These are phyloP conservation scores for Lipophrys pholis DNA, from an alignment of 2,113 vertebrate species.

Conservation along the genomic window DNA sequence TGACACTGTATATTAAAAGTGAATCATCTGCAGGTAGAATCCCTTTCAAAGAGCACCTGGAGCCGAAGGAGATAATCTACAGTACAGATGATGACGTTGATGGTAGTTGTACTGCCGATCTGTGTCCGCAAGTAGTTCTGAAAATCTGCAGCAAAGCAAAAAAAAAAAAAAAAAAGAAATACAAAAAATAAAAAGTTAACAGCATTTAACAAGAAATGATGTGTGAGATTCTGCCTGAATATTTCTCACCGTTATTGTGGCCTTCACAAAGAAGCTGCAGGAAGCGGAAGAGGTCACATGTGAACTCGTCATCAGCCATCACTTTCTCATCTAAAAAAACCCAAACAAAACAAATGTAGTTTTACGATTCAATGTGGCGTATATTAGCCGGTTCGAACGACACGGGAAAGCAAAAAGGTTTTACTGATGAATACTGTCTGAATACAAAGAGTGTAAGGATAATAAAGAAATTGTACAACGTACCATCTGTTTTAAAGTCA, in stretches of 20 bases:
- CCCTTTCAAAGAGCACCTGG: conserved; percentile 81
- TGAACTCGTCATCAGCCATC: conserved; percentile 96
- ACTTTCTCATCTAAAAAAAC: conserved; percentile 91
- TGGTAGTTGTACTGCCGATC: conserved; percentile 94
- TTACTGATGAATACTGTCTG: conserved; percentile 15
- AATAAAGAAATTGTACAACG: conserved; percentile 34
- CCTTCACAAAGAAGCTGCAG: conserved; percentile 95
- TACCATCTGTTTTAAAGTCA: conserved; percentile 40
- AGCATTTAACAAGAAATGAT: neutral
- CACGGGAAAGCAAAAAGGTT: neutral
- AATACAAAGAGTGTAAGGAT: conserved; percentile 4
- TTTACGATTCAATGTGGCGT: neutral
- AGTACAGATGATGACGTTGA: conserved; percentile 96
- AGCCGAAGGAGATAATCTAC: conserved; percentile 95
- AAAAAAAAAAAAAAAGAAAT: too few species aligned
- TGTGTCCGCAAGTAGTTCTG: conserved; percentile 96
- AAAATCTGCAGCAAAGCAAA: conserved; percentile 85
- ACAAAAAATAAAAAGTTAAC: too few species aligned
- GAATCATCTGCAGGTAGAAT: neutral
- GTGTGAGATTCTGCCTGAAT: neutral
- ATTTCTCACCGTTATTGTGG: conserved; percentile 91
- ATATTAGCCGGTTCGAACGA: neutral
- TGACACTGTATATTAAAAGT: neutral
- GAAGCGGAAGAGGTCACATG: conserved; percentile 94
- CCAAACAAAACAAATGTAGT: conserved; percentile 11